A percentile compares a stretch with the other conserved stretches of the same genome.
Conservation (phyloP, 2,888 invertebrate species). For the Dioctria linearis region DNA sequence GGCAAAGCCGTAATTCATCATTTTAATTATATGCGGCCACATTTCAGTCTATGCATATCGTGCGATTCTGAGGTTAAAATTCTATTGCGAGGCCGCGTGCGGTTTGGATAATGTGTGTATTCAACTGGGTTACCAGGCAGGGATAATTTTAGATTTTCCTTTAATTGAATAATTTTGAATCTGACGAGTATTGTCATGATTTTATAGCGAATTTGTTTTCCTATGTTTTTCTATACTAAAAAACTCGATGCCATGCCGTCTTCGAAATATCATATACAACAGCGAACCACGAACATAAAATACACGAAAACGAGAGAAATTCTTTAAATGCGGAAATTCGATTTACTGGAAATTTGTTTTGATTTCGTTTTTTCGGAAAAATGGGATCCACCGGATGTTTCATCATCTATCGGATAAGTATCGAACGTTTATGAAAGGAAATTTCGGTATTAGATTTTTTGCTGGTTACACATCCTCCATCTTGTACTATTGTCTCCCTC, state of each 20-base stretch:
- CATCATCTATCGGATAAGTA: constrained; percentile 53
- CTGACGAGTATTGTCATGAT: neutral
- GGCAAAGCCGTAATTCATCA: constrained; percentile 58
- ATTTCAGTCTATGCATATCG: constrained; percentile 35
- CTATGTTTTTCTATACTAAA: neutral
- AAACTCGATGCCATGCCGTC: too few species aligned
- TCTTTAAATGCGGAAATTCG: constrained; percentile 49
- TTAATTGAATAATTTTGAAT: constrained; percentile 14
- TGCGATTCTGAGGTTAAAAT: constrained; percentile 35
- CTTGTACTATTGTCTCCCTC: constrained; percentile 2
- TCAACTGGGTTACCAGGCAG: neutral
- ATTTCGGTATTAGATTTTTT: constrained; percentile 55
- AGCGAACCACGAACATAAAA: neutral
- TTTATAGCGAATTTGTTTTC: neutral
- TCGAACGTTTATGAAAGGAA: constrained; percentile 49
- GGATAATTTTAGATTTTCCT: neutral
- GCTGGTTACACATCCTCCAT: constrained; percentile 35
- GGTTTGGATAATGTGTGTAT: neutral
- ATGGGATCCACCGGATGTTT: constrained; percentile 52
- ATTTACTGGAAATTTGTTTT: constrained; percentile 66
- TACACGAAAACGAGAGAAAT: neutral
- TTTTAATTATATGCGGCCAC: constrained; percentile 53
- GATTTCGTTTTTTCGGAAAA: constrained; percentile 64
- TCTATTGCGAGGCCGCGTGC: constrained; percentile 14
- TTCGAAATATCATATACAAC: neutral